phyloP scores from a whole-genome alignment of 2,888 invertebrate species.

The Xestia c-nigrum region DNA sequence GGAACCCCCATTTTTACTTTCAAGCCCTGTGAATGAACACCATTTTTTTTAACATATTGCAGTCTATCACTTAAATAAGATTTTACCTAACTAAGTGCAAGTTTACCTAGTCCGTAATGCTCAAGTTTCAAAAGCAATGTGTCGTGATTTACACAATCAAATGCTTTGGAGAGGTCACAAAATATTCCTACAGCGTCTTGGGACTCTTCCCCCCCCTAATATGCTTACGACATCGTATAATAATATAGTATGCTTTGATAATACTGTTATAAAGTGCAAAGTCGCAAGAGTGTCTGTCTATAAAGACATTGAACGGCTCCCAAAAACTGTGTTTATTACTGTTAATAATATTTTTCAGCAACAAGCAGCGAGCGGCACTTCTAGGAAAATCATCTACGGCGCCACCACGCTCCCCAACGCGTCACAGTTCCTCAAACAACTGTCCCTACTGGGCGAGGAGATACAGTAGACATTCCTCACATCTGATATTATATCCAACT shows the following conservation, averaged over 20 bases:
- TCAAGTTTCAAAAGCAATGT: too few relatives aligned
- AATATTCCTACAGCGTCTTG: too few relatives aligned
- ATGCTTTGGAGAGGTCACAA: too few relatives aligned
- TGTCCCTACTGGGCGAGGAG: conserved; percentile 95
- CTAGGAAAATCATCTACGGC: conserved; percentile 97
- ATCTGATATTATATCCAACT: conserved; percentile 52
- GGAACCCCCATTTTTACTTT: too few relatives aligned
- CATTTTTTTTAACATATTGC: too few relatives aligned
- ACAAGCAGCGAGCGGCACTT: conserved; percentile 91
- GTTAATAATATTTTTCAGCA: conserved; percentile 89
- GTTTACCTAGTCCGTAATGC: too few relatives aligned
- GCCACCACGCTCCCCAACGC: conserved; percentile 98
- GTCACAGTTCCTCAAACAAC: conserved; percentile 97
- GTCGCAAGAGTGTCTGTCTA: not conserved
- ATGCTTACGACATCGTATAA: not conserved
- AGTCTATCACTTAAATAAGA: too few relatives aligned
- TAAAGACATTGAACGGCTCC: not conserved
- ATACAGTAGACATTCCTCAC: conserved; percentile 88
- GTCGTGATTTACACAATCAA: too few relatives aligned
- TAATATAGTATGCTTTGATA: not conserved
- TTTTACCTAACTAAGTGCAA: too few relatives aligned
- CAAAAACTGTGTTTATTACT: not conserved
- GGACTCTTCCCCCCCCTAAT: too few relatives aligned
- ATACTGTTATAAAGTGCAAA: not conserved
- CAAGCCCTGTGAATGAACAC: too few relatives aligned